Evolutionary conservation across 1,140 invertebrate species (phyloP).

Genomic region (Acromyrmex charruanus): DNA sequence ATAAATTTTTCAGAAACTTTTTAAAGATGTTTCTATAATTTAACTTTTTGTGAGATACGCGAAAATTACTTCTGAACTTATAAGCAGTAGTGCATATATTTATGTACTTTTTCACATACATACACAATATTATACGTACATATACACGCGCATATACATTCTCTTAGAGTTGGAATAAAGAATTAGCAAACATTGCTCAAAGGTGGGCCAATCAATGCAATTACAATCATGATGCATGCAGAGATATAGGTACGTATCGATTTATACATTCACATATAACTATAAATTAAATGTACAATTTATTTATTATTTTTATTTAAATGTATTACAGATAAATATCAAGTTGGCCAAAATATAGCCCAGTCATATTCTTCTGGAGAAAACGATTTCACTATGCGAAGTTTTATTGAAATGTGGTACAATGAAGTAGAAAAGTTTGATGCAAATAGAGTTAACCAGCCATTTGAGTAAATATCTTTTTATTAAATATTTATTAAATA

Average conservation of each 20-base stretch:
- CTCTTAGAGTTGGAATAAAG: constrained; percentile 64
- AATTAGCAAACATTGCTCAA: constrained; percentile 69
- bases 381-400: not conserved
- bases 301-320: too few relatives aligned
- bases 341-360: constrained; percentile 73
- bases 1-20: too few relatives aligned
- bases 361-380: constrained; percentile 21
- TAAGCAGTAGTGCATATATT: too few relatives aligned
- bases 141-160: not conserved
- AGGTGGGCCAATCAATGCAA: constrained; percentile 75
- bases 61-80: too few relatives aligned
- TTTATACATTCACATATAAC: not conserved
- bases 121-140: too few relatives aligned
- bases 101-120: too few relatives aligned
- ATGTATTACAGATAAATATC: constrained; percentile 57
- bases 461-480: constrained; percentile 33
- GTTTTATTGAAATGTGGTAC: constrained; percentile 69
- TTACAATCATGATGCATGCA: constrained; percentile 68
- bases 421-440: constrained; percentile 62
- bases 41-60: too few relatives aligned
- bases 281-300: not conserved
- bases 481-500: not conserved
- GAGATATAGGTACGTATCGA: constrained; percentile 57
- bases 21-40: too few relatives aligned
- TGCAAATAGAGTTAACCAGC: not conserved